phyloP scores from a whole-genome alignment of 1,140 invertebrate species.

The Bombus waltoni region DNA sequence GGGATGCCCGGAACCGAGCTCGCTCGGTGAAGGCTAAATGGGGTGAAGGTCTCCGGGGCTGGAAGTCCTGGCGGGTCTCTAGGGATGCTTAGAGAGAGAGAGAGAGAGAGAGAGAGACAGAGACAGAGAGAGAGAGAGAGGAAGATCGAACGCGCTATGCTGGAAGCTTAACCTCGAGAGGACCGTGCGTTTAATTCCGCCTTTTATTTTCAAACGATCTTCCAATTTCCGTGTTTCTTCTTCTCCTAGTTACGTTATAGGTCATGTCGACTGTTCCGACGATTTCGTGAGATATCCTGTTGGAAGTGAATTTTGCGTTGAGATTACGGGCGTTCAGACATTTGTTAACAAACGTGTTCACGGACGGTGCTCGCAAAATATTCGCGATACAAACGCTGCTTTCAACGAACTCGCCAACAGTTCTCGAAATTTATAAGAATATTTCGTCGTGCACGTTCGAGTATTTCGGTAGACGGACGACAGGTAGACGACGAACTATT shows the following conservation, averaged over 20 bases:
- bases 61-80: conserved; percentile 55
- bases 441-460: neutral
- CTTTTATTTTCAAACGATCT: neutral
- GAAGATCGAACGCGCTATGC: conserved; percentile 53
- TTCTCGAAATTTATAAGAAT: neutral
- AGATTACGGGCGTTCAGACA: neutral
- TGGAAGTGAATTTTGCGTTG: neutral
- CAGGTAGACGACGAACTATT: neutral
- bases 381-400: too few species aligned
- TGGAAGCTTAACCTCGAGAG: conserved; percentile 56
- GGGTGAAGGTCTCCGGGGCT: conserved; percentile 81
- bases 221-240: neutral
- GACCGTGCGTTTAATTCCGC: conserved; percentile 41
- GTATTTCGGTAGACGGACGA: too few species aligned
- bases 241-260: neutral
- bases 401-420: too few species aligned
- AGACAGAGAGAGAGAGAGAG: neutral
- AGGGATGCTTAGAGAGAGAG: conserved; percentile 49
- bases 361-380: too few species aligned
- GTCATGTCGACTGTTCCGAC: neutral
- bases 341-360: too few species aligned
- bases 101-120: conserved; percentile 2
- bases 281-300: neutral
- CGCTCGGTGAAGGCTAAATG: conserved; percentile 82
- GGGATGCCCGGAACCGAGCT: conserved; percentile 73